Evolutionary conservation across 2,888 invertebrate genomes (phyloP).

Genomic region (Drosophila koepferae): DNA sequence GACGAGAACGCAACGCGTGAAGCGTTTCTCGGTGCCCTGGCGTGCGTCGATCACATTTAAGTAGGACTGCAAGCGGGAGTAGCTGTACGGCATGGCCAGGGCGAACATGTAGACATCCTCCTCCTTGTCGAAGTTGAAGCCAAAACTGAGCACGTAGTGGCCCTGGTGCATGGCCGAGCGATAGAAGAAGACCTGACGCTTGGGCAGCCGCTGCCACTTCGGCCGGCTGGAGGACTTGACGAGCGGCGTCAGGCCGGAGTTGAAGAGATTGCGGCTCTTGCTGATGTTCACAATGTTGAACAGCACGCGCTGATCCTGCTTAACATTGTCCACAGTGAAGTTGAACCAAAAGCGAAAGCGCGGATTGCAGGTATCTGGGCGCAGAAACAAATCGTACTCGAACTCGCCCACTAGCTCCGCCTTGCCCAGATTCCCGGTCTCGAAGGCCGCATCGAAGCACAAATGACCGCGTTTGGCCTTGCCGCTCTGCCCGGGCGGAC

Average conservation of each 20-base stretch:
- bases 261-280: conserved; percentile 95
- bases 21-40: conserved; percentile 86
- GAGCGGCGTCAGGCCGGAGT: conserved; percentile 96
- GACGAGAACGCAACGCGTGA: conserved; percentile 90
- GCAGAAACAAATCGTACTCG: conserved; percentile 97
- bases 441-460: conserved; percentile 98
- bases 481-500: conserved; percentile 96
- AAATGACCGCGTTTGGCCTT: conserved; percentile 98
- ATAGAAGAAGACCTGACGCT: conserved; percentile 95
- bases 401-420: conserved; percentile 96
- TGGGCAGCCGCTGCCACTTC: conserved; percentile 94
- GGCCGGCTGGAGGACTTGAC: conserved; percentile 95
- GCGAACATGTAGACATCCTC: conserved; percentile 98
- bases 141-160: conserved; percentile 96
- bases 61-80: conserved; percentile 94
- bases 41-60: conserved; percentile 90
- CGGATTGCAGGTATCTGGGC: conserved; percentile 98
- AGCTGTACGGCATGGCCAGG: conserved; percentile 97
- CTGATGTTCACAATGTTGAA: conserved; percentile 99
- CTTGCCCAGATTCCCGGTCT: conserved; percentile 98
- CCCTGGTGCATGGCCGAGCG: conserved; percentile 94
- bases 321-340: conserved; percentile 98
- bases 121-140: conserved; percentile 97
- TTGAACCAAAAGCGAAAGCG: conserved; percentile 98
- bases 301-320: conserved; percentile 96